phyloP scores from a whole-genome alignment of 2,113 vertebrate genomes.

The Oceanodroma tethys region DNA sequence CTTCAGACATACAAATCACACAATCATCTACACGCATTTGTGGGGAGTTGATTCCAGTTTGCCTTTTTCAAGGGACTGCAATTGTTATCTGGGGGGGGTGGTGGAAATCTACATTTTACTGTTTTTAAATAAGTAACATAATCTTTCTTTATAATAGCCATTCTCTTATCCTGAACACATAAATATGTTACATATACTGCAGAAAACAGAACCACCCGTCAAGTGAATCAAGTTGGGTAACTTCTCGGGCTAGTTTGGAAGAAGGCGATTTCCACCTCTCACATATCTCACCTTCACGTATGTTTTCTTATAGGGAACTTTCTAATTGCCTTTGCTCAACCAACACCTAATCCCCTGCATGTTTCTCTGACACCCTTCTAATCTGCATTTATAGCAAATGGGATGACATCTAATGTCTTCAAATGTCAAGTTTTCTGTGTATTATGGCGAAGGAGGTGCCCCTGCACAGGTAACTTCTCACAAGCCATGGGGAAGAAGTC shows the following conservation, averaged over 20 bases:
- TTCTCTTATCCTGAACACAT: background rate
- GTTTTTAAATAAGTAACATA: background rate
- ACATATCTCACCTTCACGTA: background rate
- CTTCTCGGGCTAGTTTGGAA: background rate
- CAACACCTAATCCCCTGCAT: background rate
- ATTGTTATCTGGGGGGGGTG: background rate
- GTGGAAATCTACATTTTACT: background rate
- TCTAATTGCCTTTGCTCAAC: background rate
- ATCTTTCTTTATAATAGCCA: background rate
- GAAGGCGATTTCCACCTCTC: background rate
- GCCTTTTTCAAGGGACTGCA: background rate
- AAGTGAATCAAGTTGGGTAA: background rate
- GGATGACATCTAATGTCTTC: background rate
- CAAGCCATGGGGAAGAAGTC: background rate
- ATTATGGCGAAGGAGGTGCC: background rate
- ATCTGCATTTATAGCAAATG: background rate
- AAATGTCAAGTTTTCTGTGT: background rate
- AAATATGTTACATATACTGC: background rate
- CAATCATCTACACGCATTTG: background rate
- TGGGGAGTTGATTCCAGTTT: background rate
- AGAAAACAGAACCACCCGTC: background rate
- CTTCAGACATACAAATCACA: background rate
- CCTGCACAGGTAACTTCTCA: background rate
- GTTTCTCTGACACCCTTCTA: background rate
- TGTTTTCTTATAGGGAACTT: background rate